Evolutionary conservation across 2,797 vertebrate genomes (phyloP).

Genomic region (Rallus crepitans): DNA sequence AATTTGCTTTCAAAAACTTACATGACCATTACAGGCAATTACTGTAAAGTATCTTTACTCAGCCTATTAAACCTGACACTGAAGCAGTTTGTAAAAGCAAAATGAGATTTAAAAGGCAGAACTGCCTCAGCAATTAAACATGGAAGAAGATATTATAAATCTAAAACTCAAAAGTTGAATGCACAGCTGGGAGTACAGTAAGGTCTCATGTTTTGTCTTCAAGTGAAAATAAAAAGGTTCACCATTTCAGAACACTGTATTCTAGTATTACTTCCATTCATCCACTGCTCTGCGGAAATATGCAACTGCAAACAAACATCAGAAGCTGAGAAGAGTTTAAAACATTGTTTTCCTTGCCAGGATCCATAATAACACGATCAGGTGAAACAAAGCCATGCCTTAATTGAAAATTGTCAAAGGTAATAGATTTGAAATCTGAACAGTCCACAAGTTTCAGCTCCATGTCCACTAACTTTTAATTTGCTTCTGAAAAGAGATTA

Average conservation of each 20-base stretch:
- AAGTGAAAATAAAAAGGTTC: background rate
- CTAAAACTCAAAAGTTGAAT: background rate
- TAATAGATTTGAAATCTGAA: background rate
- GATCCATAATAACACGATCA: no score
- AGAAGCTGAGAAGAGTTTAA: background rate
- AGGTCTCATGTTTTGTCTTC: background rate
- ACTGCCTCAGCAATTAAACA: background rate
- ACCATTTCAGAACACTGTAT: background rate
- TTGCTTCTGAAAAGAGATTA: background rate
- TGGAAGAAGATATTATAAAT: background rate
- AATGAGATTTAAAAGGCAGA: background rate
- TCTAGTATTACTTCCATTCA: background rate
- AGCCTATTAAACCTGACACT: conserved; percentile 33
- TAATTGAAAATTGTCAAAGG: background rate
- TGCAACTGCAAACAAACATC: background rate
- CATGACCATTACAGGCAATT: conserved; percentile 45
- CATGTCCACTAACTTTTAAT: background rate
- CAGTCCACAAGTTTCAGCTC: background rate
- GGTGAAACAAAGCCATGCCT: background rate
- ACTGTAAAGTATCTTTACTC: conserved; percentile 18
- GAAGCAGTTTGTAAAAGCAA: conserved; percentile 24
- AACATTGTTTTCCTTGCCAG: background rate
- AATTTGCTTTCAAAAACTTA: conserved; percentile 24
- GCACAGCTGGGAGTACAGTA: background rate
- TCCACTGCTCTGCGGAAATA: background rate